Evolutionary conservation across 2,888 invertebrate genomes (phyloP), one percentile per base, ranked within the genome.

Genomic region (Eristalis arbustorum): DNA sequence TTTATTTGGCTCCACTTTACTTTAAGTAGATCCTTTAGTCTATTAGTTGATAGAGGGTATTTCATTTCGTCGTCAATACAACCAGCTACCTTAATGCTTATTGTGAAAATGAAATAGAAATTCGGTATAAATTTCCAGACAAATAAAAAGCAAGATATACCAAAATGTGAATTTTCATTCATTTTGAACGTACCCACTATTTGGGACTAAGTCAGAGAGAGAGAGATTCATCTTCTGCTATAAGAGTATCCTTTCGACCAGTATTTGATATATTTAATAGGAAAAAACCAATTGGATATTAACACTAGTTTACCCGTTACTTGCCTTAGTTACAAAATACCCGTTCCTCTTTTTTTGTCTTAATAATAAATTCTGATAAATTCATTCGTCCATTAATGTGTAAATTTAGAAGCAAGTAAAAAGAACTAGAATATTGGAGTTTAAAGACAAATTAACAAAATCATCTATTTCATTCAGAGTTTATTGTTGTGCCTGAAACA

Each of bases 401-500:
- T 25, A 28, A 8, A 76, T 25, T 56, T 28, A 25, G 57, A 75
- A 42, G 14, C 59, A 59, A 59, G 10, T 25, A 13, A 1, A 56
- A 56, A 18, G 31, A 56, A 56, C 25, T 31, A 75, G 34, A 61
- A n/a, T 59, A n/a, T 56, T 28, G 4, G 42, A 8, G 5, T 62
- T 18, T 62, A 34, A 23, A 68, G 23, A 62, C 3, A 61, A 25
- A 25, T 25, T n/a, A 3, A 18, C 3, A 75, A 56, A 10, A 18
- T 23, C 10, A 25, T 42, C 13, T 34, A 31, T 67, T 61, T 68
- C 14, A 78, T 37, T 64, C 71, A 42, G 69, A 69, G 66, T 79
- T 79, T 61, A 72, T 72, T 66, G 59, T 79, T 79, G 78, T 72
- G 72, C 78, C 66, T 72, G 49, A 72, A 11, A 61, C 5, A 64